Conservation (phyloP, 1,140 invertebrate genomes). For the Drosophila tsacasi region DNA sequence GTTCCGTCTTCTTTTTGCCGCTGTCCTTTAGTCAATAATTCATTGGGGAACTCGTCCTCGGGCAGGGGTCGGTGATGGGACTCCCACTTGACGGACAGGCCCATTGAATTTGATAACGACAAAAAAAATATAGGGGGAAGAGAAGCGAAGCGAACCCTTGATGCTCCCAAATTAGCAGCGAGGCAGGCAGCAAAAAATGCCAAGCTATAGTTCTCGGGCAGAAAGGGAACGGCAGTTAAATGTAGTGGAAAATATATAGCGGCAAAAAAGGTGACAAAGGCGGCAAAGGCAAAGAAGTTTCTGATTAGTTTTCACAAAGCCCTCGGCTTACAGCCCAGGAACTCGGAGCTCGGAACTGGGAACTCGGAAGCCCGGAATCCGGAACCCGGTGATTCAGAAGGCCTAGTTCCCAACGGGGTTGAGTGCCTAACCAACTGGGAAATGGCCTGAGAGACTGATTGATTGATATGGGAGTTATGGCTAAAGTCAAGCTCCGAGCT, state of each 20-base stretch:
- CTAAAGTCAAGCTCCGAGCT: background rate
- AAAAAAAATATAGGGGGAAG: background rate
- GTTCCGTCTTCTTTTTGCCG: slow-evolving; percentile 15
- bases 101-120: slow-evolving; percentile 63
- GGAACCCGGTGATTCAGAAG: slow-evolving; percentile 62
- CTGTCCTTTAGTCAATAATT: slow-evolving; percentile 69
- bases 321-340: background rate
- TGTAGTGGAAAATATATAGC: slow-evolving; percentile 70
- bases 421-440: slow-evolving; percentile 28
- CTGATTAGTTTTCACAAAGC: slow-evolving; percentile 64
- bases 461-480: slow-evolving; percentile 33
- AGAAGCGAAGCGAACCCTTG: slow-evolving; percentile 20
- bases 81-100: slow-evolving; percentile 57
- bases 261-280: slow-evolving; percentile 58
- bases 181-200: slow-evolving; percentile 14
- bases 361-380: background rate
- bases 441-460: slow-evolving; percentile 26
- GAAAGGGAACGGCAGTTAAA: slow-evolving; percentile 71
- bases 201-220: slow-evolving; percentile 26
- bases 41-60: slow-evolving; percentile 55
- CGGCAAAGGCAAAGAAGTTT: slow-evolving; percentile 56
- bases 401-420: slow-evolving; percentile 51
- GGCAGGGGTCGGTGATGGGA: background rate
- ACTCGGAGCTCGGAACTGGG: slow-evolving; percentile 2
- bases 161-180: slow-evolving; percentile 71